Conservation (phyloP, 2,797 vertebrate species). For the Acipenser transmontanus region DNA sequence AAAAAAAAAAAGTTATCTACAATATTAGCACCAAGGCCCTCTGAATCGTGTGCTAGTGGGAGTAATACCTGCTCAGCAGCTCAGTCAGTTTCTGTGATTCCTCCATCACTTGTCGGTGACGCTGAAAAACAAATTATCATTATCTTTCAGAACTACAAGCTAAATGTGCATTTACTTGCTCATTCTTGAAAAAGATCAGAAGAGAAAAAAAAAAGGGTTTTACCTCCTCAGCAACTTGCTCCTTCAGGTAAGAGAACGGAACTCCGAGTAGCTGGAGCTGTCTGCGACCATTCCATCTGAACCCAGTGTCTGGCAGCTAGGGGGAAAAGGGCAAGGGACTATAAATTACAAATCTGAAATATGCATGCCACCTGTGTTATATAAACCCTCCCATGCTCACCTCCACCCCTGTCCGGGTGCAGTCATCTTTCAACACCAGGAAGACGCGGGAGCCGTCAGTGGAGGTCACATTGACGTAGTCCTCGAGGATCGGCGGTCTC, state of each 20-base stretch:
- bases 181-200: background rate
- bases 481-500: conserved; percentile 76
- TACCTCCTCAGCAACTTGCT: conserved; percentile 73
- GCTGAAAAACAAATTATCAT: conserved; percentile 47
- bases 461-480: conserved; percentile 84
- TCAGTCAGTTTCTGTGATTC: conserved; percentile 72
- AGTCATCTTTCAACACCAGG: conserved; percentile 64
- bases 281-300: conserved; percentile 33
- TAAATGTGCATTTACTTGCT: background rate
- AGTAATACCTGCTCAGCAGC: conserved; percentile 62
- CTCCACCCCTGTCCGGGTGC: conserved; percentile 33
- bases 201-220: background rate
- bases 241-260: conserved; percentile 56
- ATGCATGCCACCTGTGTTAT: no score
- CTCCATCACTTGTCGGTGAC: conserved; percentile 57
- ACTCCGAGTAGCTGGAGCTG: conserved; percentile 38
- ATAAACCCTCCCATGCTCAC: conserved; percentile 26
- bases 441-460: conserved; percentile 72
- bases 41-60: background rate
- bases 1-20: no score
- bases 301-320: conserved; percentile 16
- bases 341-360: no score
- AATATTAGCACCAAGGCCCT: background rate
- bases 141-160: no score
- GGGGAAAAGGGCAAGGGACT: no score